phyloP scores from a whole-genome alignment of 2,888 invertebrate species.

The Halictus quadricinctus region DNA sequence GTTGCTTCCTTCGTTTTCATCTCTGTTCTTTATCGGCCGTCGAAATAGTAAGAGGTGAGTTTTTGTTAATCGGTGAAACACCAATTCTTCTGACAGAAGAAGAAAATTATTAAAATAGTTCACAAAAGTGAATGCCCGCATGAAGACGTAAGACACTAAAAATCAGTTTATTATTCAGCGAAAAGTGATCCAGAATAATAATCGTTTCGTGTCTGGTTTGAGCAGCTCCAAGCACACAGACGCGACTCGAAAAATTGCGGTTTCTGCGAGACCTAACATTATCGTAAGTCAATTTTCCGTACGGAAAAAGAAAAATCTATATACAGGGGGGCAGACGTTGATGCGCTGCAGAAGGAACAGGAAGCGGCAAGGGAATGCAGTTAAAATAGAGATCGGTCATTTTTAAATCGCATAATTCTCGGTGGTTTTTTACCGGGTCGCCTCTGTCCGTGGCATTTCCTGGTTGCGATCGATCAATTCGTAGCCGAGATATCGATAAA shows the following conservation, averaged over 20 bases:
- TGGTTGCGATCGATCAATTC: constrained; percentile 65
- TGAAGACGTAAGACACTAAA: not conserved
- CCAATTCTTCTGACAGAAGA: too few relatives aligned
- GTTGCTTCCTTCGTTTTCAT: not conserved
- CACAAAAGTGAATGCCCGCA: too few relatives aligned
- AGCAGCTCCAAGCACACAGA: not conserved
- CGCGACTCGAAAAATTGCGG: not conserved
- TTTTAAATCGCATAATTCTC: constrained; percentile 49
- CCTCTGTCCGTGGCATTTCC: constrained; percentile 61
- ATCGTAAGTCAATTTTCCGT: not conserved
- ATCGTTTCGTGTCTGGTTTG: not conserved
- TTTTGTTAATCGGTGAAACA: too few relatives aligned
- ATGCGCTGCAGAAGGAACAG: not conserved
- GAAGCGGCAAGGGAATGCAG: not conserved
- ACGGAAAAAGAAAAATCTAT: not conserved
- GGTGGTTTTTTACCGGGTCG: constrained; percentile 37
- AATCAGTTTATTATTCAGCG: not conserved
- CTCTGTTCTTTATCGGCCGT: not conserved
- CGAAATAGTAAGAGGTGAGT: too few relatives aligned
- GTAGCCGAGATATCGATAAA: constrained; percentile 70
- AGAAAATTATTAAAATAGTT: too few relatives aligned
- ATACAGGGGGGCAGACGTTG: not conserved
- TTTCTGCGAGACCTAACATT: not conserved
- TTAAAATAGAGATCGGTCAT: constrained; percentile 22
- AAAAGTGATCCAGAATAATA: not conserved